These are phyloP conservation scores for Ciona savignyi DNA, from an alignment of 23 tunicate species.

Conservation along the genomic window DNA sequence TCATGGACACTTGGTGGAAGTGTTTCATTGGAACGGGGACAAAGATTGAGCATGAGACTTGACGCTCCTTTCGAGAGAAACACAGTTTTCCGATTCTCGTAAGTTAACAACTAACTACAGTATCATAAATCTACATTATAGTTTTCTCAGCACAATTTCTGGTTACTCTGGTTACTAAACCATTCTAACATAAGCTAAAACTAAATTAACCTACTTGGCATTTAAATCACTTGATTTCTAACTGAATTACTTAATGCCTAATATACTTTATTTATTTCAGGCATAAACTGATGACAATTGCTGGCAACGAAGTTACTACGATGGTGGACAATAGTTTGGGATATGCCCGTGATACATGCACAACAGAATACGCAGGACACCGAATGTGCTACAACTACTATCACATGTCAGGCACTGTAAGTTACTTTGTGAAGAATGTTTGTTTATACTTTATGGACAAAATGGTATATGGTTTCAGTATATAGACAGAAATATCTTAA, in stretches of 20 bases:
- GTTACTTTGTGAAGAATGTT: no score
- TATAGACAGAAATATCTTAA: no score
- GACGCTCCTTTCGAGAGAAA: constrained; percentile 65
- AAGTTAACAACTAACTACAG: no score
- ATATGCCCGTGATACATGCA: constrained; percentile 10
- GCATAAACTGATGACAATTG: constrained; percentile 58
- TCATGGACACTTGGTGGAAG: constrained; percentile 54
- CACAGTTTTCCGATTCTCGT: constrained; percentile 63
- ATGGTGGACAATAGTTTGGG: not conserved
- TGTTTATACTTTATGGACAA: no score
- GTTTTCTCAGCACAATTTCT: no score
- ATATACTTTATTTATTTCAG: constrained; percentile 30
- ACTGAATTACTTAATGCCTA: no score
- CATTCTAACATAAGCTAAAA: no score
- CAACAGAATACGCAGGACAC: constrained; percentile 56
- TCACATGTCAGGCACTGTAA: not conserved
- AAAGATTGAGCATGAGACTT: constrained; percentile 17
- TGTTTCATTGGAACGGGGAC: constrained; percentile 28
- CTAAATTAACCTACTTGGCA: no score
- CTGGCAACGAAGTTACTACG: constrained; percentile 25
- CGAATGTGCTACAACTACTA: constrained; percentile 26
- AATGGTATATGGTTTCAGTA: no score
- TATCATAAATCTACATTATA: no score
- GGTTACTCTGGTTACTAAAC: no score
- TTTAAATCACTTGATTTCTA: no score